phyloP scores from a whole-genome alignment of 2,888 invertebrate genomes.

The Parelbella ahira region DNA sequence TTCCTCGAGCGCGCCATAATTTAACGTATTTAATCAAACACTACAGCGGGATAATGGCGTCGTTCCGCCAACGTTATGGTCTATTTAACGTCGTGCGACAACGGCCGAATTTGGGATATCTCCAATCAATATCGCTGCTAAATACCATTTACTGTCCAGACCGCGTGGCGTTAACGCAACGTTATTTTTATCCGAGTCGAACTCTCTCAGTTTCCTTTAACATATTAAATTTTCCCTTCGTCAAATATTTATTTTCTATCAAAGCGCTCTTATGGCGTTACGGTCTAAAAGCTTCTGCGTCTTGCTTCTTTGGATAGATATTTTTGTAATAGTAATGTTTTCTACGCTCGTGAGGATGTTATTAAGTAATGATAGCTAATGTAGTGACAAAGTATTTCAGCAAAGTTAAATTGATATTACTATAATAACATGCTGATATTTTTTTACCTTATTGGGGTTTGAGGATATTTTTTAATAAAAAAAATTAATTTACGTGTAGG shows the following conservation, averaged over 20 bases:
- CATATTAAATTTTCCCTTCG: slow-evolving; percentile 1
- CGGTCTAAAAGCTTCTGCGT: too few species aligned
- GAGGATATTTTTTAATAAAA: too few species aligned
- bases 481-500: too few species aligned
- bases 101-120: slow-evolving; percentile 26
- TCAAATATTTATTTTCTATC: slow-evolving; percentile 3
- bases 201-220: background rate
- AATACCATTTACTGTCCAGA: slow-evolving; percentile 28
- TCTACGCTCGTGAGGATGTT: too few species aligned
- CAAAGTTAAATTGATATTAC: too few species aligned
- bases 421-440: too few species aligned
- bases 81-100: slow-evolving; percentile 22
- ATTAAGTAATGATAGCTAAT: too few species aligned
- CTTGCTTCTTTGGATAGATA: too few species aligned
- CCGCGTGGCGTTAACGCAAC: slow-evolving; percentile 17
- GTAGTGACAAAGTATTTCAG: too few species aligned
- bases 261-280: too few species aligned
- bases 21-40: slow-evolving; percentile 25
- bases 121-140: slow-evolving; percentile 28
- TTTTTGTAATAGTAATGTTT: too few species aligned
- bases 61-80: slow-evolving; percentile 23
- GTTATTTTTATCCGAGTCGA: slow-evolving; percentile 2
- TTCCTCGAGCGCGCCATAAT: slow-evolving; percentile 7
- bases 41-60: slow-evolving; percentile 20
- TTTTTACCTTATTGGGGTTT: too few species aligned